phyloP scores from a whole-genome alignment of 2,888 invertebrate genomes.

The Encarsia formosa region DNA sequence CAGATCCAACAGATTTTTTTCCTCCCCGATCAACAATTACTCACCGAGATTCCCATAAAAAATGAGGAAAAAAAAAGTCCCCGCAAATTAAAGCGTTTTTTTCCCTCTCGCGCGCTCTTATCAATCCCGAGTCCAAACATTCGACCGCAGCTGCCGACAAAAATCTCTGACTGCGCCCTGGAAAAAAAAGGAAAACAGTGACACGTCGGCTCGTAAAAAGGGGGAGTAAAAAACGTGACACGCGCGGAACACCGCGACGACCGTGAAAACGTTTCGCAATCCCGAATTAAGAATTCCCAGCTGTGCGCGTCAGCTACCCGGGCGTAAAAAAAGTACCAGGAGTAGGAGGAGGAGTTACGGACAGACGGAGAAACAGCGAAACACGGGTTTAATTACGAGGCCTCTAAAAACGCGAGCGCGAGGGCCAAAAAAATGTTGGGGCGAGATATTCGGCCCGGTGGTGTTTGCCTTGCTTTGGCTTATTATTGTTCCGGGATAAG shows the following conservation, averaged over 20 bases:
- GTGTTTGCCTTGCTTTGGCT: too few relatives aligned
- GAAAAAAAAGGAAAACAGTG: constrained; percentile 1
- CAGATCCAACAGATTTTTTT: too few relatives aligned
- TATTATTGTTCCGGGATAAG: too few relatives aligned
- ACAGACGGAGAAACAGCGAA: constrained; percentile 45
- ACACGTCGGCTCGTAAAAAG: constrained; percentile 8
- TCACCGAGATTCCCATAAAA: too few relatives aligned
- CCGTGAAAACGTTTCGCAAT: constrained; percentile 30
- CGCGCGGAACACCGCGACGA: constrained; percentile 9
- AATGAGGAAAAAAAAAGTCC: too few relatives aligned
- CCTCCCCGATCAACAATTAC: too few relatives aligned
- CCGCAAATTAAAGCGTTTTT: too few relatives aligned
- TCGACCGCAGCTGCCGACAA: too few relatives aligned
- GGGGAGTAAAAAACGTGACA: background rate
- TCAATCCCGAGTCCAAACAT: too few relatives aligned
- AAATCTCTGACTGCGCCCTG: too few relatives aligned
- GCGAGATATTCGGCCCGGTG: too few relatives aligned
- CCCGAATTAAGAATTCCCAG: constrained; percentile 36
- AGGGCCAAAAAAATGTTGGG: too few relatives aligned
- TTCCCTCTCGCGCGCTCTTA: background rate
- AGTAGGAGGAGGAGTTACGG: constrained; percentile 30
- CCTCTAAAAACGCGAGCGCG: constrained; percentile 39
- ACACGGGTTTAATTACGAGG: constrained; percentile 45
- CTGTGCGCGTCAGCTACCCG: constrained; percentile 32
- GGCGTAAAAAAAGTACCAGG: constrained; percentile 18